Conservation (phyloP, 1,140 invertebrate species). For the Drosophila sp. region DNA sequence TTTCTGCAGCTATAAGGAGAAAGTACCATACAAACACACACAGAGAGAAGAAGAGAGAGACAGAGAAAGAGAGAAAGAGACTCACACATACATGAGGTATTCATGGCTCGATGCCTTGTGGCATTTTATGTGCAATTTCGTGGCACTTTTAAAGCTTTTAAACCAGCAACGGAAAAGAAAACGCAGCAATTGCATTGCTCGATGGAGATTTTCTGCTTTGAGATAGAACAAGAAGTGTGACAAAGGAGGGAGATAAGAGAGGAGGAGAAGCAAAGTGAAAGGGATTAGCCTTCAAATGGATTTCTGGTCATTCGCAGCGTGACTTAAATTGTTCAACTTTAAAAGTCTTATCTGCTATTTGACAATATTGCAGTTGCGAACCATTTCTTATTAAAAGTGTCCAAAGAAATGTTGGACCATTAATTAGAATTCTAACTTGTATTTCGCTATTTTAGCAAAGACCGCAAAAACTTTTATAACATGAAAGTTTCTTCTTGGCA, state of each 20-base stretch:
- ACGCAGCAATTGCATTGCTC: slow-evolving; percentile 16
- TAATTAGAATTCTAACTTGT: slow-evolving; percentile 8
- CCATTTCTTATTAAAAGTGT: slow-evolving; percentile 1
- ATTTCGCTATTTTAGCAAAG: slow-evolving; percentile 1
- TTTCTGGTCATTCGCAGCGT: slow-evolving; percentile 6
- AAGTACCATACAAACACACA: slow-evolving; percentile 3
- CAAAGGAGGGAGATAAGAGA: too few relatives aligned
- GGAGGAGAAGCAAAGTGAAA: background rate
- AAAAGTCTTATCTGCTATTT: slow-evolving; percentile 16
- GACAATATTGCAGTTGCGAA: slow-evolving; percentile 18
- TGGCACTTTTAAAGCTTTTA: slow-evolving; percentile 30
- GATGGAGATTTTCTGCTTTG: background rate
- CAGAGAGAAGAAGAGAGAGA: too few relatives aligned
- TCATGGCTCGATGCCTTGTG: slow-evolving; percentile 7
- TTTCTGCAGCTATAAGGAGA: background rate
- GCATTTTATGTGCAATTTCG: slow-evolving; percentile 18
- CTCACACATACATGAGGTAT: background rate
- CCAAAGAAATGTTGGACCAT: background rate
- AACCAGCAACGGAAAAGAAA: slow-evolving; percentile 18
- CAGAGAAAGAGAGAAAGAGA: too few relatives aligned
- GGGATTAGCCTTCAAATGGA: slow-evolving; percentile 20
- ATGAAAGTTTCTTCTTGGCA: slow-evolving; percentile 7
- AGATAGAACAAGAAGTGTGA: too few relatives aligned
- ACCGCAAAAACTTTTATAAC: slow-evolving; percentile 23
- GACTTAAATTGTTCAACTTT: background rate